Evolutionary conservation across 1,140 invertebrate species (phyloP).

Genomic region (Drosophila navojoa): DNA sequence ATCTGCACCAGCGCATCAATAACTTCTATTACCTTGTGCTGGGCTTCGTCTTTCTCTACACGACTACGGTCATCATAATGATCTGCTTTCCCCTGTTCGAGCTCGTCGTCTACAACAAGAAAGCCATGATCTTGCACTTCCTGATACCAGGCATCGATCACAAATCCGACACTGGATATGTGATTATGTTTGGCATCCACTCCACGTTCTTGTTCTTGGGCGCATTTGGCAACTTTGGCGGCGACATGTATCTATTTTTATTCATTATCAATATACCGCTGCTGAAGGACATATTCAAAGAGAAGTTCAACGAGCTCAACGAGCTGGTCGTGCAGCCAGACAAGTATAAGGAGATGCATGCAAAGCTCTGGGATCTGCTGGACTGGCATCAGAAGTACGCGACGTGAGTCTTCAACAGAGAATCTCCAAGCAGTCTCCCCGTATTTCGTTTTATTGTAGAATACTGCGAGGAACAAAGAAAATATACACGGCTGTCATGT

Average conservation of each 20-base stretch:
- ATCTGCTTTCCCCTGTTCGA: slow-evolving; percentile 43
- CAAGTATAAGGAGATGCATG: neutral
- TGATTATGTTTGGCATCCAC: slow-evolving; percentile 41
- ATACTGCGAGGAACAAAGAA: slow-evolving; percentile 49
- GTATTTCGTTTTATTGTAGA: slow-evolving; percentile 2
- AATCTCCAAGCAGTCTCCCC: no score
- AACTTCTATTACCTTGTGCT: slow-evolving; percentile 41
- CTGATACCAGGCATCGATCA: slow-evolving; percentile 51
- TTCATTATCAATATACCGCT: slow-evolving; percentile 59
- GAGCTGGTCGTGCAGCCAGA: slow-evolving; percentile 11
- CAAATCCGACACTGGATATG: slow-evolving; percentile 43
- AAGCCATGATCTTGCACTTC: slow-evolving; percentile 59
- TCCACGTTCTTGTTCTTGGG: slow-evolving; percentile 35
- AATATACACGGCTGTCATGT: slow-evolving; percentile 47
- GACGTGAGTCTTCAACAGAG: neutral
- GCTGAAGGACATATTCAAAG: slow-evolving; percentile 55
- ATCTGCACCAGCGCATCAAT: slow-evolving; percentile 46
- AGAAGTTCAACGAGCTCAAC: slow-evolving; percentile 55
- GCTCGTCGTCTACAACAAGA: slow-evolving; percentile 35
- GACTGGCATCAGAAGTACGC: slow-evolving; percentile 63
- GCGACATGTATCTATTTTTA: slow-evolving; percentile 67
- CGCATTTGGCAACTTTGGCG: slow-evolving; percentile 63
- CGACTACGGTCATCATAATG: neutral
- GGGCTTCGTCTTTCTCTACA: slow-evolving; percentile 30
- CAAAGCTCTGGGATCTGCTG: slow-evolving; percentile 44